Evolutionary conservation across 2,888 invertebrate genomes (phyloP), one percentile per base, ranked within the genome.

Genomic region (Yponomeuta malinellus): DNA sequence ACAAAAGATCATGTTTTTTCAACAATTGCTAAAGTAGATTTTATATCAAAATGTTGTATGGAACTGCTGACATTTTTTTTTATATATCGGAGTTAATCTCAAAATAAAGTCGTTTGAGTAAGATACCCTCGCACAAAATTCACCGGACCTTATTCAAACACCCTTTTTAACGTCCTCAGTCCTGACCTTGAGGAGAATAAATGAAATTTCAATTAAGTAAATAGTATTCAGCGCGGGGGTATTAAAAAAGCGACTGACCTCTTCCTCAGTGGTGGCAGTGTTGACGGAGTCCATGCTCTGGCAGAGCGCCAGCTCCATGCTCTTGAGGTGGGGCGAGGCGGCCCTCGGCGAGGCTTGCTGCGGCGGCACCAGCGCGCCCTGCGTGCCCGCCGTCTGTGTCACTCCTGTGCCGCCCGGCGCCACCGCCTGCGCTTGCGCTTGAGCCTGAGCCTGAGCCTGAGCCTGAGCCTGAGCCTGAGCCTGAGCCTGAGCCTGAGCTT

Each of bases 201-300:
- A 37, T 5, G 2, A 6, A 8, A 43, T 43, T 43, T 43, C 43
- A 43, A 43, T 43, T 1, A 64, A 64, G 29, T 23, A 23, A 64
- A 10, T 10, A 8, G 5, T 29, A 23, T 29, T 10, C 29, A 23
- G 15, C 8, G 37, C 9, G 8, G 6, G 43, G 8, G 23, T 48
- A 68, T 43, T 12, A 48, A 68, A 52, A 23, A 66, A 10, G 64
- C 6, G 15, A 90, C 96, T 94, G 83, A 98, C 98, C 98, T 98
- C 98, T 95, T 98, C 98, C 94, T 98, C 98, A 88, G 97, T 96
- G 88, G 97, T 96, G 85, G 96, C 96, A 80, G 98, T 98, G 93
- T 98, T 98, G 87, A 98, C 98, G 82, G 98, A 98, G 93, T 98
- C 98, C 98, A 98, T 98, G 93, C 98, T 98, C 93, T 98, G 98